These are phyloP conservation scores for Camponotus vicinus DNA, from an alignment of 1,140 invertebrate species.

Conservation along the genomic window DNA sequence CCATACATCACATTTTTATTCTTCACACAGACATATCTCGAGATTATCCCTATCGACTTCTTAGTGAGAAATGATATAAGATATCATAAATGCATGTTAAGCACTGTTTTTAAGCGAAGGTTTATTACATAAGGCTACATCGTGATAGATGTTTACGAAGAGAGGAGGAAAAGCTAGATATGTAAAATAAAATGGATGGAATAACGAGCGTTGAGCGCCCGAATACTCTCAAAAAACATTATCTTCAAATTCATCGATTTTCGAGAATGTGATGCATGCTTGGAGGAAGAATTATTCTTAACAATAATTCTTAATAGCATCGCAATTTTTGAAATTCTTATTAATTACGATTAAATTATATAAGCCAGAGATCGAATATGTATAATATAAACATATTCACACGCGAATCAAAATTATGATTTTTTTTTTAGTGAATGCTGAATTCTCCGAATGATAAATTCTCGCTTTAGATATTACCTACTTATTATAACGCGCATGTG, in stretches of 20 bases:
- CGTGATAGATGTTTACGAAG: slow-evolving; percentile 26
- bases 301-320: slow-evolving; percentile 8
- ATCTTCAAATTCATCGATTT: background rate
- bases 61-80: slow-evolving; percentile 74
- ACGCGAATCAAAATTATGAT: slow-evolving; percentile 63
- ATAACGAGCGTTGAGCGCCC: slow-evolving; percentile 32
- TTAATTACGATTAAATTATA: slow-evolving; percentile 34
- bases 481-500: slow-evolving; percentile 59
- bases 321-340: slow-evolving; percentile 24
- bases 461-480: slow-evolving; percentile 65
- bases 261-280: background rate
- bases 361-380: background rate
- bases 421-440: slow-evolving; percentile 10
- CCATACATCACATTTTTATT: slow-evolving; percentile 63
- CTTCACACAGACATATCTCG: slow-evolving; percentile 84
- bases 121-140: slow-evolving; percentile 44
- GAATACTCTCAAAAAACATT: slow-evolving; percentile 7
- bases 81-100: slow-evolving; percentile 63
- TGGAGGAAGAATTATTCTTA: background rate
- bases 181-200: background rate
- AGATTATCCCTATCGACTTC: slow-evolving; percentile 78
- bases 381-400: slow-evolving; percentile 29
- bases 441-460: slow-evolving; percentile 5
- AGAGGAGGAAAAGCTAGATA: background rate
- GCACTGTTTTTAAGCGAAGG: slow-evolving; percentile 56